Evolutionary conservation across 2,797 vertebrate genomes (phyloP), one percentile per base, ranked within the genome.

Genomic region (Dendrocincla fuliginosa): DNA sequence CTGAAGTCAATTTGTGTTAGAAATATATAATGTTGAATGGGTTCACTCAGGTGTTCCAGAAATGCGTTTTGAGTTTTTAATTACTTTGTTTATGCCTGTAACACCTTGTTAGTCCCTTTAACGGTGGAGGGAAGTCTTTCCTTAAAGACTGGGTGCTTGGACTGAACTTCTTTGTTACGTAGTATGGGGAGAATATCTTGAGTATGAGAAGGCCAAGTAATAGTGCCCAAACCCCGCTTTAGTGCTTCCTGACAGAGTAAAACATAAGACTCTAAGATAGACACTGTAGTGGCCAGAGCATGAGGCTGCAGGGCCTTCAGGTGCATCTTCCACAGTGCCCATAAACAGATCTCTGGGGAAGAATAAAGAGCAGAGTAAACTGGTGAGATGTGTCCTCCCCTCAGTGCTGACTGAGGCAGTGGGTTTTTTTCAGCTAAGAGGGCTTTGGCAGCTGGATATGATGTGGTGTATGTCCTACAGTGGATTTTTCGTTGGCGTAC

Each of bases 231-330:
- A 27, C 13, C 10, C 25, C 76, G 39, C 32, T 42, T 69, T 61
- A 28, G 6, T 52, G 42, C 87, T 33, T 49, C 50, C 47, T 70
- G 28, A 13, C 42, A 39, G 15, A 52, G 32, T 46, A 44, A 73
- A 59, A 28, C 2, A 0, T 30, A n/a, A 42, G 19, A 30, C 71
- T 4, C 2, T 32, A 52, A 63, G 30, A 67, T n/a, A n/a, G 41
- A 52, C 5, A 8, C 12, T 50, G 3, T 18, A 42, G 37, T 9
- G 13, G 6, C 16, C 27, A 20, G 46, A 16, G 33, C 25, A 30
- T 19, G n/a, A 28, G 37, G 46, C 28, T 69, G 19, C 46, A 52
- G 32, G 37, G 33, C 37, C 37, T 55, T 46, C 4, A 56, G 42
- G 14, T 65, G 8, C 16, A 17, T 55, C 49, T 73, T 42, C 30